Evolutionary conservation across 2,113 vertebrate genomes (phyloP).

Genomic region (Spilogale gracilis): DNA sequence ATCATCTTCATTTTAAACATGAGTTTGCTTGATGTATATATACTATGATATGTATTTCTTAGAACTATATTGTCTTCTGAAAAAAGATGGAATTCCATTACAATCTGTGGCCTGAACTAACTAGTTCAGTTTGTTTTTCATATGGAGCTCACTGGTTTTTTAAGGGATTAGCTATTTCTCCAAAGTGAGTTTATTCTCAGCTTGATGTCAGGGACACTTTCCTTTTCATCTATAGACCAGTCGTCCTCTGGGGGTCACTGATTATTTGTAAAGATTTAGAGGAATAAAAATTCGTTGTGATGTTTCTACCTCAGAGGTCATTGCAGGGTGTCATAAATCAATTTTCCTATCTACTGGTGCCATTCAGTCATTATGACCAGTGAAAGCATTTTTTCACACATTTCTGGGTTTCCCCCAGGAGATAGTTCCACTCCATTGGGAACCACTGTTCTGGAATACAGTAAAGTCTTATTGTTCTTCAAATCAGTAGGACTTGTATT

Average conservation of each 20-base stretch:
- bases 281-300: neutral
- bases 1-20: neutral
- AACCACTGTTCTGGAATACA: constrained; percentile 25
- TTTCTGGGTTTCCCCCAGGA: neutral
- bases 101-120: neutral
- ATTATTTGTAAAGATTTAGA: neutral
- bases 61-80: neutral
- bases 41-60: neutral
- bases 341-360: neutral
- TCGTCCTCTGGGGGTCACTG: neutral
- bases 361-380: neutral
- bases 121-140: neutral
- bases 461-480: constrained; percentile 12
- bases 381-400: neutral
- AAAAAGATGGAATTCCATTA: neutral
- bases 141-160: neutral
- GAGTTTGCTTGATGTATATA: neutral
- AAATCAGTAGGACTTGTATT: neutral
- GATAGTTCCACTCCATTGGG: neutral
- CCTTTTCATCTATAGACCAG: neutral
- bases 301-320: neutral
- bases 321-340: neutral
- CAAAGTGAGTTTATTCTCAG: neutral
- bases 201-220: neutral
- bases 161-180: neutral